Base-by-base conservation (phyloP, 2,888 invertebrate genomes). In the Ectropis crepuscularia region DNA sequence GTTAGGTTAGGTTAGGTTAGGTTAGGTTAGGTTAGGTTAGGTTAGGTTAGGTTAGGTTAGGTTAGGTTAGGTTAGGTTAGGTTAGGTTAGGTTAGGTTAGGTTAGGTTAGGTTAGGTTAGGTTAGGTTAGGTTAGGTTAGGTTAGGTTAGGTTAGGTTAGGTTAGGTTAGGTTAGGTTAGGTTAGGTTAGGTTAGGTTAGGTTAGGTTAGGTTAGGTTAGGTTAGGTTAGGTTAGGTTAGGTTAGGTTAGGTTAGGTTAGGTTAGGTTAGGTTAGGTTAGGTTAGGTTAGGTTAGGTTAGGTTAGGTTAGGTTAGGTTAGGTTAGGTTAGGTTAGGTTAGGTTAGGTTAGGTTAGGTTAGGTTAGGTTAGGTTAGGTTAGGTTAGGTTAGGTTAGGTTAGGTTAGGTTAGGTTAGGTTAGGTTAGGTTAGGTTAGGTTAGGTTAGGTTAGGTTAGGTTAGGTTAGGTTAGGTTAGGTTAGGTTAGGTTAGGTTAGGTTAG, bases 1-100 rank as follows among this genome's bases (percentile, higher is more conserved):
- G 67, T 67, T 69, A 64, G 67, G 67, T 69, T 69, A 67, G 68
- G 70, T 72, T 70, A 64, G 70, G 69, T 68, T 70, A 70, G 70
- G 70, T 70, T 28, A 67, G 68, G 70, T 72, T 70, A 63, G 70
- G 69, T 68, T 70, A 70, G 70, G 70, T 70, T 28, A 4, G 16
- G 16, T 28, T 69, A 67, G 68, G 70, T 68, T 72, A 66, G 68
- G 69, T 69, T 70, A 67, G 68, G 70, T 67, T 28, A 66, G 66
- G 69, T 67, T 67, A 63, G 58, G 58, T 68, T 68, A 67, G 64
- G 64, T 64, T 71, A 65, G 67, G 67, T 67, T 65, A 63, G 68
- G 67, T 68, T 46, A 59, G 63, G 57, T 60, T 65, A 59, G 63
- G 68, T 65, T 67, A 63, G 67, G 67, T 68, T 68, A 64, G 67